Evolutionary conservation across 2,797 vertebrate species (phyloP).

Genomic region (Lophotriccus pileatus): DNA sequence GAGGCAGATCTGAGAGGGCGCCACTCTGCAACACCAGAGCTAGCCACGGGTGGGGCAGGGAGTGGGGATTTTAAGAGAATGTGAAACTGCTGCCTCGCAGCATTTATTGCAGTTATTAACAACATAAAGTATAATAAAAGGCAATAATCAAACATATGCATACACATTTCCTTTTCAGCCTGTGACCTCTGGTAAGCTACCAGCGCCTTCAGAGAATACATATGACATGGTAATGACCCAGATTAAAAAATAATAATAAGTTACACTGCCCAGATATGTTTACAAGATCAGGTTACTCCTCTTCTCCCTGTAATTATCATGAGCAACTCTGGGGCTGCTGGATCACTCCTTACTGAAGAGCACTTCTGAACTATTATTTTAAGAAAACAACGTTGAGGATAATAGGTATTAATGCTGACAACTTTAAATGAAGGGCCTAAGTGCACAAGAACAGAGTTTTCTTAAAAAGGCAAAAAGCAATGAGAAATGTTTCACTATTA

Average conservation of each 20-base stretch:
- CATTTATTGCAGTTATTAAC: background rate
- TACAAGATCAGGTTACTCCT: constrained; percentile 53
- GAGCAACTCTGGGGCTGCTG: background rate
- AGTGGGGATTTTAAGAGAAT: background rate
- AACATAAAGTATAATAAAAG: background rate
- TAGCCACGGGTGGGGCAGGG: background rate
- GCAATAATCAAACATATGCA: background rate
- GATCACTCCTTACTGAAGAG: background rate
- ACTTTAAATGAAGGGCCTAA: background rate
- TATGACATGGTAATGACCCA: constrained; percentile 52
- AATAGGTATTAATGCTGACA: background rate
- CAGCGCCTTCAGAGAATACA: background rate
- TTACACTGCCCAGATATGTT: constrained; percentile 6
- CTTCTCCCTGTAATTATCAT: constrained; percentile 47
- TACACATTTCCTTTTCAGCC: background rate
- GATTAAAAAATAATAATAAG: constrained; percentile 66
- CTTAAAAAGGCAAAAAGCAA: constrained; percentile 1
- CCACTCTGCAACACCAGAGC: background rate
- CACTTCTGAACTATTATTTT: background rate
- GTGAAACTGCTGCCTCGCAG: constrained; percentile 4
- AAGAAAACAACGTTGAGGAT: constrained; percentile 6
- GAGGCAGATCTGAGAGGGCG: background rate
- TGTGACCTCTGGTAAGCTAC: background rate
- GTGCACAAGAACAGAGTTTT: background rate
- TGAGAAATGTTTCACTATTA: background rate